phyloP scores from a whole-genome alignment of 2,888 invertebrate species.

The Euzophera pinguis region DNA sequence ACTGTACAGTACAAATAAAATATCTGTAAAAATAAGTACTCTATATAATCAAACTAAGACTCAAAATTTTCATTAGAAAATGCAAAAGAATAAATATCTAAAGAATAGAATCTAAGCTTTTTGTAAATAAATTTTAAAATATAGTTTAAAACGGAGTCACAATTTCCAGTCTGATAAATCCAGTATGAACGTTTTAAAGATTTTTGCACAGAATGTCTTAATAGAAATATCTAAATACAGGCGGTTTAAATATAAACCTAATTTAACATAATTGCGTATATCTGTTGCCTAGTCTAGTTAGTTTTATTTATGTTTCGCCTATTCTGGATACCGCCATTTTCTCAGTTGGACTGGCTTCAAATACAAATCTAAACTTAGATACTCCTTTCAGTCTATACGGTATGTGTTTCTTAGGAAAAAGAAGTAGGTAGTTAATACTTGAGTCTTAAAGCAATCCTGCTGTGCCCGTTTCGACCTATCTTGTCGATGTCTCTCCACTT shows the following conservation, averaged over 20 bases:
- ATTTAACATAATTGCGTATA: neutral
- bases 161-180: no score
- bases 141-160: no score
- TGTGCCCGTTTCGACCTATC: no score
- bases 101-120: no score
- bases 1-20: no score
- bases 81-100: no score
- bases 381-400: neutral
- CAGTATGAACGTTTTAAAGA: neutral
- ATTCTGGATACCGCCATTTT: neutral
- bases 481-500: no score
- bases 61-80: no score
- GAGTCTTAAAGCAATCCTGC: no score
- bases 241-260: neutral
- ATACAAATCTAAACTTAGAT: neutral
- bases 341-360: neutral
- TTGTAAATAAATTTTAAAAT: no score
- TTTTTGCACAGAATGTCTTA: neutral
- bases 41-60: no score
- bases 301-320: neutral
- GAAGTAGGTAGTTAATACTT: neutral
- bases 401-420: neutral
- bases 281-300: neutral
- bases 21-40: no score
- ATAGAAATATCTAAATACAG: neutral